Evolutionary conservation across 2,113 vertebrate species (phyloP).

Genomic region (Tachysurus vachellii): DNA sequence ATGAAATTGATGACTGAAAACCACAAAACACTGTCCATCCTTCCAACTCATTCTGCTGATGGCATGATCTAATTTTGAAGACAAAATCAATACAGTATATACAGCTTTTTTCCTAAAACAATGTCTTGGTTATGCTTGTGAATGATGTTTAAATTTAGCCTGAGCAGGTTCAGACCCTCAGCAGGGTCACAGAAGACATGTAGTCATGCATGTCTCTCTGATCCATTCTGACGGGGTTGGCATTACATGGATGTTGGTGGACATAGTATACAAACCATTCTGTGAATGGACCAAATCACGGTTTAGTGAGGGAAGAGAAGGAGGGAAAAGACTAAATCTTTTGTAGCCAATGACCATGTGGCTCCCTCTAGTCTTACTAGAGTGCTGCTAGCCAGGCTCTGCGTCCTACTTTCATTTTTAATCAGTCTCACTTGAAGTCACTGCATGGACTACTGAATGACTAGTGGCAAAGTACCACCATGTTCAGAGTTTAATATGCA

Average conservation of each 20-base stretch:
- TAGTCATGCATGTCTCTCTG: constrained; percentile 50
- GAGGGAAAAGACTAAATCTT: constrained; percentile 56
- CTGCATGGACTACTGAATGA: constrained; percentile 57
- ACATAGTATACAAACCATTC: constrained; percentile 63
- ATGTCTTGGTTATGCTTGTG: constrained; percentile 40
- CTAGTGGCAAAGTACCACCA: constrained; percentile 14
- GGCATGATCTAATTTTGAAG: neutral
- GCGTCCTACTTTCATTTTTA: constrained; percentile 73
- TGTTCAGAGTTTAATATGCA: constrained; percentile 18
- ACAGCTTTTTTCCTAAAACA: constrained; percentile 56
- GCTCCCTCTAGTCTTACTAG: constrained; percentile 63
- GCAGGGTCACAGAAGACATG: neutral
- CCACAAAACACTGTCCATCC: neutral
- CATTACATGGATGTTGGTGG: constrained; percentile 63
- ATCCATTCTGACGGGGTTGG: constrained; percentile 69
- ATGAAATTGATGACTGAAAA: neutral
- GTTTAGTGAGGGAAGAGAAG: constrained; percentile 48
- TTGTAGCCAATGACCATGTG: constrained; percentile 62
- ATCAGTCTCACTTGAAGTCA: constrained; percentile 66
- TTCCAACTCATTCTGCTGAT: neutral
- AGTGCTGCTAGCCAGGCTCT: constrained; percentile 56
- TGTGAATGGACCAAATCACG: constrained; percentile 64
- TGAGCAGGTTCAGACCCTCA: neutral
- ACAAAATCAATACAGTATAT: neutral
- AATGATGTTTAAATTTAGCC: neutral